Base-by-base conservation (phyloP, 1,140 invertebrate species). In the Centruroides vittatus region DNA sequence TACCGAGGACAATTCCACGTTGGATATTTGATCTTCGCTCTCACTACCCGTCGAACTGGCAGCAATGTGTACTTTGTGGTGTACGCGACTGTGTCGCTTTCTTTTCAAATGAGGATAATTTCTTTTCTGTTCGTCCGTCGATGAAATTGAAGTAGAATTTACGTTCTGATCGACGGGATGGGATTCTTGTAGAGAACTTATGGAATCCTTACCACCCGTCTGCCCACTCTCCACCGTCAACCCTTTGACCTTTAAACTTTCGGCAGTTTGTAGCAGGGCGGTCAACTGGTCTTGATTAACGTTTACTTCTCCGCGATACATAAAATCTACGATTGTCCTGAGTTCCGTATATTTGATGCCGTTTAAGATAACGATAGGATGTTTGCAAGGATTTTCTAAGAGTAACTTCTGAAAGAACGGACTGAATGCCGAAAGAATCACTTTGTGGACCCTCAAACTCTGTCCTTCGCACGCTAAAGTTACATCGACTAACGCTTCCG, bases 351-450 rank as follows among this genome's bases (percentile, higher is more conserved):
- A 92, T 8, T 86, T 82, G 69, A 92, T 86, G 82, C 90, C 88
- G 82, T 87, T 88, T 70, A 91, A 81, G 74, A 89, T 89, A 76
- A 93, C 89, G 71, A 92, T 92, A 54, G 89, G 89, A 78, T 93
- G 88, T 75, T 91, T 83, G 69, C 86, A 85, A 59, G 88, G 88
- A 69, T 88, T 88, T 62, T 84, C 82, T 77, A 91, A 86, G 76
- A 93, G 93, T 59, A 93, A 74, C 75, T 91, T 87, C 71, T 91
- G 88, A 80, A 94, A 93, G 80, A 91, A 93, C 68, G 89, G 89
- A 82, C 89, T 92, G 81, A 89, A 93, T 67, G 89, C 89, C 68
- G 88, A 93, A 67, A 94, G 78, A 68, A 94, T 87, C 66, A 93
- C 86, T 82, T 91, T 92, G 79, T 93, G 90, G 70, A 89, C 91